phyloP scores from a whole-genome alignment of 2,113 vertebrate species.

The Barnardius zonarius region DNA sequence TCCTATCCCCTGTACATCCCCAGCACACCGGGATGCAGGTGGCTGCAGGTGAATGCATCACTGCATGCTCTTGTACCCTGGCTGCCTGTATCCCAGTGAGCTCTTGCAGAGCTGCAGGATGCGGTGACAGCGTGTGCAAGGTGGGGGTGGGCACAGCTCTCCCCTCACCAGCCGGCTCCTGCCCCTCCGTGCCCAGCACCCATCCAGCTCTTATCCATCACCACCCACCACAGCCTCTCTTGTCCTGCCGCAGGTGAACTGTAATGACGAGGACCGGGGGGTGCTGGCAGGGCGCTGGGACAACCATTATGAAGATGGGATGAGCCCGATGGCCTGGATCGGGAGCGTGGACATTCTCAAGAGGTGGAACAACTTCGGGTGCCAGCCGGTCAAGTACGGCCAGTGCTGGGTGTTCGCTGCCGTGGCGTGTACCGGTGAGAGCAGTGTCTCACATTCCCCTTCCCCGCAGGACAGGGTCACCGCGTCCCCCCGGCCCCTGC shows the following conservation, averaged over 20 bases:
- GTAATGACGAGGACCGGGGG: constrained; percentile 85
- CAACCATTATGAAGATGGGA: constrained; percentile 75
- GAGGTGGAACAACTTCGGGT: constrained; percentile 78
- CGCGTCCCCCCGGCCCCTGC: fast-evolving
- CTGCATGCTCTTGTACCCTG: neutral
- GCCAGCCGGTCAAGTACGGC: constrained; percentile 86
- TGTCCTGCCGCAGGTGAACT: constrained; percentile 81
- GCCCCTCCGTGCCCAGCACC: neutral
- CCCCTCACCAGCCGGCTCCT: neutral
- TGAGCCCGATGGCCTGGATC: constrained; percentile 87
- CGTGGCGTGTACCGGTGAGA: constrained; percentile 88
- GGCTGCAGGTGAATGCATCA: neutral
- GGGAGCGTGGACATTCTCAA: constrained; percentile 90
- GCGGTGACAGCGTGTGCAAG: fast-evolving
- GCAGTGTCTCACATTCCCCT: fast-evolving
- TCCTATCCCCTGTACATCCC: too few relatives aligned
- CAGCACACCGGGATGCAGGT: neutral
- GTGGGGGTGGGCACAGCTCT: neutral
- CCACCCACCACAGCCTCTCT: neutral
- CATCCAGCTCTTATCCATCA: neutral
- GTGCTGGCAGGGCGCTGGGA: constrained; percentile 87
- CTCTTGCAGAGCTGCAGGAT: neutral
- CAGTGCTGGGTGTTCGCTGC: constrained; percentile 99
- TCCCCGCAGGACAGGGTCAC: neutral
- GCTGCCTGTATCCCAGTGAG: neutral